A percentile compares a stretch with the other conserved stretches of the same genome.
Evolutionary conservation across 2,113 vertebrate genomes (phyloP).

Genomic region (Passer domesticus): DNA sequence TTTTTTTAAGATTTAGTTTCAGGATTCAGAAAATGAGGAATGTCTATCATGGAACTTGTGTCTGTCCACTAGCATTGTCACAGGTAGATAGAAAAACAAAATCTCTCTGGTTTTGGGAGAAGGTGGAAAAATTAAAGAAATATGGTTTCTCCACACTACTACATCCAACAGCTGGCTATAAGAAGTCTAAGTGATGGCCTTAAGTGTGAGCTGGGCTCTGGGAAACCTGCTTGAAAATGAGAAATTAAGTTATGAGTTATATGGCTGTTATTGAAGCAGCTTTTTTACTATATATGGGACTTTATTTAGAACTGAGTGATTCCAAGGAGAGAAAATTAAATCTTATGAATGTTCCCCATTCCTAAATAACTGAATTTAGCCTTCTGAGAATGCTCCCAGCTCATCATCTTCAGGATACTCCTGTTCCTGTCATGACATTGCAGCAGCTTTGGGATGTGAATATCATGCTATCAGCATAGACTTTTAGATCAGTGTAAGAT

Average conservation of each 20-base stretch:
- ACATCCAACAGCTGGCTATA: background rate
- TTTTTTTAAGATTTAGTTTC: background rate
- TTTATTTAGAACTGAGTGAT: background rate
- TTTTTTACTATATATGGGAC: background rate
- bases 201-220: background rate
- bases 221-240: background rate
- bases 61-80: background rate
- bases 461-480: background rate
- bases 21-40: background rate
- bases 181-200: background rate
- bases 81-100: background rate
- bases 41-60: background rate
- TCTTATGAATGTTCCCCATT: background rate
- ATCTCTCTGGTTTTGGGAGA: background rate
- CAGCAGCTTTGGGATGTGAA: background rate
- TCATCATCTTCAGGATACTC: background rate
- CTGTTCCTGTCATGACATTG: background rate
- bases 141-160: background rate
- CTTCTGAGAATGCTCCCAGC: background rate
- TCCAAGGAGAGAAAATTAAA: background rate
- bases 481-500: background rate
- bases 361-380: background rate
- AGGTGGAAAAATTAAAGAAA: background rate
- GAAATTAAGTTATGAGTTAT: background rate
- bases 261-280: background rate